These are phyloP conservation scores for Vesta saturnalis DNA, from an alignment of 2,888 invertebrate genomes.

Conservation along the genomic window DNA sequence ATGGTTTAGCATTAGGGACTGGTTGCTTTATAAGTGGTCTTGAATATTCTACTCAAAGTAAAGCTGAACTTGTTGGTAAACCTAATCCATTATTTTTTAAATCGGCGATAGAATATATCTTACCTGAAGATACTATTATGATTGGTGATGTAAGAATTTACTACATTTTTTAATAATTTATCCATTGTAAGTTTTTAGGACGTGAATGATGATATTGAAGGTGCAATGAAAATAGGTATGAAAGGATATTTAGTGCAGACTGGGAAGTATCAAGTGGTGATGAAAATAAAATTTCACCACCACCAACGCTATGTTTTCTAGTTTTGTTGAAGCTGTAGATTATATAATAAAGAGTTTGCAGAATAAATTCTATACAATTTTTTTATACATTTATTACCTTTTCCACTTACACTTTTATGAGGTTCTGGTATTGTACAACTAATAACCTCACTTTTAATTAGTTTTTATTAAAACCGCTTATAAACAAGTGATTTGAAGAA, in stretches of 20 bases:
- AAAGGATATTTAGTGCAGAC: constrained; percentile 81
- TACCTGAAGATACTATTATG: constrained; percentile 75
- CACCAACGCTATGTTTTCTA: constrained; percentile 65
- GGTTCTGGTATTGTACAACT: too few relatives aligned
- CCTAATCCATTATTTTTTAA: constrained; percentile 75
- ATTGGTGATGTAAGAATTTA: constrained; percentile 80
- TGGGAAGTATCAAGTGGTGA: constrained; percentile 78
- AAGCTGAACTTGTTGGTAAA: constrained; percentile 79
- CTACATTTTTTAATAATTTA: too few relatives aligned
- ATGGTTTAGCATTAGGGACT: constrained; percentile 81
- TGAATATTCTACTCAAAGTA: constrained; percentile 76
- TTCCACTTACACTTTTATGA: too few relatives aligned
- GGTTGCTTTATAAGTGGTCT: constrained; percentile 83
- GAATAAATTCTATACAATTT: too few relatives aligned
- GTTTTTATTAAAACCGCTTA: too few relatives aligned
- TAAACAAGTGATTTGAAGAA: too few relatives aligned
- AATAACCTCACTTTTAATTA: too few relatives aligned
- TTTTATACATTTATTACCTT: too few relatives aligned
- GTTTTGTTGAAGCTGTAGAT: constrained; percentile 74
- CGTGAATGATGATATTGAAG: constrained; percentile 79
- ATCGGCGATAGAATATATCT: constrained; percentile 61
- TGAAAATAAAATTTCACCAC: constrained; percentile 68
- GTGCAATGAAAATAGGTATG: constrained; percentile 77
- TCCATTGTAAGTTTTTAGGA: constrained; percentile 77
- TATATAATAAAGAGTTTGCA: constrained; percentile 63